Evolutionary conservation across 2,797 vertebrate species (phyloP), one percentile per base, ranked within the genome.

Genomic region (Lithobates sylvaticus): DNA sequence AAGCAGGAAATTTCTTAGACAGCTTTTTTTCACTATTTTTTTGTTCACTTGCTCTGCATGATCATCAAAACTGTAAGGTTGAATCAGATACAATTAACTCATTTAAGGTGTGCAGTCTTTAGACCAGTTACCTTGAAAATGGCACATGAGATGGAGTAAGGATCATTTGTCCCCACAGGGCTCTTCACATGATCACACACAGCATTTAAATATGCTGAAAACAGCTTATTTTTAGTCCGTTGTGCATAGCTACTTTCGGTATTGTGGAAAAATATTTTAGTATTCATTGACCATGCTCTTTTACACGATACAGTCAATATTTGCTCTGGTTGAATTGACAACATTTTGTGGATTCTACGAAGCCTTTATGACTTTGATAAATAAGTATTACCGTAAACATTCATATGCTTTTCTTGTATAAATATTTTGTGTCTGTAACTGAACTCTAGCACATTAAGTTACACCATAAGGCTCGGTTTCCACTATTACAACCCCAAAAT

Each of bases 171-270:
- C 70, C 81, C 71, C 27, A 27, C 10, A 15, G 81, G 64, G 39
- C 70, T 74, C 23, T 73, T 65, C 70, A 64, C 65, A 69, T 50
- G 42, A 69, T 69, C 78, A 69, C 26, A 79, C 78, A 58, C 70
- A 58, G 34, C 69, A 73, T 39, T 26, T 82, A 58, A 73, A 64
- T 61, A 27, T 73, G 80, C 80, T 82, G 80, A 81, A 73, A 39
- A 34, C 15, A 73, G 50, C 70, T 73, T 65, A 73, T 47, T 47
- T 82, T 82, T 82, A 39, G 13, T 74, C 13, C 29, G 39, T 73
- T 73, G 47, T 27, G 15, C 26, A 39, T 73, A 13, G 50, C 9
- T 10, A 71, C 1, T 23, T 71, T 73, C 8, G n/a, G 34, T 50
- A 16, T 16, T n/a, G 16, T 42, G 54, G 10, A 36, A 61, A 39